These are phyloP conservation scores for Branchinecta lindahli DNA, from an alignment of 1,140 invertebrate species.

Conservation along the genomic window DNA sequence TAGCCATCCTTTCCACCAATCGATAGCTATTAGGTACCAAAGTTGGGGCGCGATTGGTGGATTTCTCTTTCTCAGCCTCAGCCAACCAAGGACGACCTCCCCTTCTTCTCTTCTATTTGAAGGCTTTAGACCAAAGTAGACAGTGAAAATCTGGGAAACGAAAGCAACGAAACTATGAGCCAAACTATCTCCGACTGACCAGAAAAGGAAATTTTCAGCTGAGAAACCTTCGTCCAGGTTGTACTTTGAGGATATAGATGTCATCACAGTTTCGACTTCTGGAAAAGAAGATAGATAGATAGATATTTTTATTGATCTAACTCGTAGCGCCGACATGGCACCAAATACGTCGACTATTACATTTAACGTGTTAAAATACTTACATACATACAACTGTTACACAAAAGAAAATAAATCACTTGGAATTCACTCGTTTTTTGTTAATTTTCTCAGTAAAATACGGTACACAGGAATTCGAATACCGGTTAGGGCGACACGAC, in stretches of 20 bases:
- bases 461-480: too few relatives aligned
- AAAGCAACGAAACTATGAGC: conserved; percentile 11
- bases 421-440: background rate
- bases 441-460: background rate
- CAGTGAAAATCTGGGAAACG: conserved; percentile 55
- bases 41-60: conserved; percentile 59
- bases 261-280: conserved; percentile 27
- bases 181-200: conserved; percentile 3
- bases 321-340: too few relatives aligned
- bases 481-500: too few relatives aligned
- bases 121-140: conserved; percentile 69
- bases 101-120: conserved; percentile 58
- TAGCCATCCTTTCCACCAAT: conserved; percentile 68
- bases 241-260: conserved; percentile 28
- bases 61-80: conserved; percentile 52
- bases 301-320: too few relatives aligned
- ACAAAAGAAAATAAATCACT: too few relatives aligned
- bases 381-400: too few relatives aligned
- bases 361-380: too few relatives aligned
- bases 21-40: conserved; percentile 65
- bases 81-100: conserved; percentile 61
- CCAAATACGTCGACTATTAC: too few relatives aligned
- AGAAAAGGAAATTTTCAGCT: background rate
- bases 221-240: conserved; percentile 24
- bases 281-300: conserved; percentile 14